Base-by-base conservation (phyloP, 2,888 invertebrate species). In the Tetranychus piercei region DNA sequence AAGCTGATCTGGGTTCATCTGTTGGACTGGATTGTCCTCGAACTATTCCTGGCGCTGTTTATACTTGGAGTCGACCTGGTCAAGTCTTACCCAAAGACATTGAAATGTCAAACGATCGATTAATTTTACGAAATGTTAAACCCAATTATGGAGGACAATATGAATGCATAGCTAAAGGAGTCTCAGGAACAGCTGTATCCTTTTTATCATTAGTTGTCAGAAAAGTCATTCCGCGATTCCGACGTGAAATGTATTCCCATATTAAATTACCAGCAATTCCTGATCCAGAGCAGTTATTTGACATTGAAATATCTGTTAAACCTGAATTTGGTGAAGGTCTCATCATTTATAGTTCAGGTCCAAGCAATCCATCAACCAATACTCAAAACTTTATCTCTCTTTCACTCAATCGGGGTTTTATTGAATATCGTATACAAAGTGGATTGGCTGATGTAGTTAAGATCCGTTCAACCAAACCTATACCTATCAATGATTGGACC, bases 231-330 rank as follows among this genome's bases (percentile, higher is more conserved):
- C 75, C 77, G 1, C 72, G 73, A 15, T 77, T 77, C 67, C n/a
- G 0, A 18, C 74, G 77, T 22, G n/a, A 20, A 9, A 75, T 73
- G n/a, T 15, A 22, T 15, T 90, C 94, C 78, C 95, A 88, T 84
- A 86, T 95, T 78, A 86, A 88, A 0, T 85, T 92, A 78, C 88
- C 88, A 11, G 88, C 90, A 0, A 82, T 95, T 15, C 86, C 88
- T 9, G 90, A 93, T 78, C 88, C 90, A 0, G 91, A 90, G 81
- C 84, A 88, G 44, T 87, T 88, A 80, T 91, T 94, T 80, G 90
- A 89, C 80, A 89, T 95, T 77, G 91, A 93, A 82, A 86, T 96
- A n/a, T 90, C 92, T 0, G 91, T 96, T 84, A 91, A 90, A 81
- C 92, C 95, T 0, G 88, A 89, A 80, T 83, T 84, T 73, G 84